Base-by-base conservation (phyloP, 2,113 vertebrate species). In the Phalacrocorax carbo region DNA sequence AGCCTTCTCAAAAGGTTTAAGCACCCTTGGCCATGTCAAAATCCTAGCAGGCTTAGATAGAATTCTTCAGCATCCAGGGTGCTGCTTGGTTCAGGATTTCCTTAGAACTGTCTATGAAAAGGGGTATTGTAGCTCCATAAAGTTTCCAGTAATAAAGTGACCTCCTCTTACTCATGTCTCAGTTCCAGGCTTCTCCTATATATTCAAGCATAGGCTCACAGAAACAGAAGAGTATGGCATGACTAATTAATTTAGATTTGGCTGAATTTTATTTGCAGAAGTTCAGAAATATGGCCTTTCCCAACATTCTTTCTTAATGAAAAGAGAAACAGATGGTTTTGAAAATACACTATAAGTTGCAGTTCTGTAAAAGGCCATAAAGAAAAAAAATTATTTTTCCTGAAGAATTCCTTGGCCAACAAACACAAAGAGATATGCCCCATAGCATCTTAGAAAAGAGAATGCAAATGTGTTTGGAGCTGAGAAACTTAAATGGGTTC, bases 161-260 rank as follows among this genome's bases (percentile, higher is more conserved):
- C 25, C 5, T 68, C 49, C 29, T 87, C 13, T 52, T 58, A 70
- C 14, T 65, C 27, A 12, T 49, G 12, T 58, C 69, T 95, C 60
- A 40, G 51, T 73, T 90, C 26, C 30, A 91, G 34, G 29, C 27
- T 79, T 85, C 26, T 88, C 15, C 68, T 86, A 29, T 52, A 19
- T 51, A 30, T 82, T 84, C 27, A 71, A 82, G 46, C 18, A 60
- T 11, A 91, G 32, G 13, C 27, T 85, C 13, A 61, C 51, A 81
- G 78, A 79, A 93, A 72, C 32, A 51, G 52, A 75, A 84, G 57
- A 87, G 3, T 29, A 32, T 65, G 55, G 40, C 88, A 49, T 76
- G n/a, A 71, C n/a, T 80, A 70, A 86, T 86, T 81, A 78, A 82
- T 91, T 93, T 80, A 21, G 65, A 87, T 93, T 93, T 77, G 91